phyloP scores from a whole-genome alignment of 1,140 invertebrate genomes.

The Solenopsis fugax region DNA sequence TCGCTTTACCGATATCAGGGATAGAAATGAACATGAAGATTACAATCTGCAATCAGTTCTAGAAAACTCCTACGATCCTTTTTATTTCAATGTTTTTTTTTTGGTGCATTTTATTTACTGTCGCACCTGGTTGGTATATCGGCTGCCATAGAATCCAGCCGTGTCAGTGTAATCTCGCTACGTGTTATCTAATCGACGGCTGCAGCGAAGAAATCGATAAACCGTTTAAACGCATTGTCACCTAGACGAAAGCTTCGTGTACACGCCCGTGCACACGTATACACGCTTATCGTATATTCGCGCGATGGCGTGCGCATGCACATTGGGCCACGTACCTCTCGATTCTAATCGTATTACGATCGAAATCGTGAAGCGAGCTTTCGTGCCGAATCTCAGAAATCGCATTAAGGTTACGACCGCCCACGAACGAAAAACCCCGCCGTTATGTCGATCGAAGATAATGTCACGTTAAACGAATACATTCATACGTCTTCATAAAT shows the following conservation, averaged over 20 bases:
- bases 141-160: slow-evolving; percentile 21
- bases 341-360: slow-evolving; percentile 78
- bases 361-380: slow-evolving; percentile 68
- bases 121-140: slow-evolving; percentile 34
- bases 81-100: slow-evolving; percentile 9
- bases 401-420: slow-evolving; percentile 43
- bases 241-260: slow-evolving; percentile 45
- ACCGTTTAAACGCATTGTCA: slow-evolving; percentile 56
- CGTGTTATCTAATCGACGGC: slow-evolving; percentile 66
- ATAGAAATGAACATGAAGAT: slow-evolving; percentile 10
- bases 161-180: slow-evolving; percentile 50
- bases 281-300: slow-evolving; percentile 16
- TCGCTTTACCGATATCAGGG: background rate
- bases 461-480: slow-evolving; percentile 63
- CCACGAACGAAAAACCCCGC: slow-evolving; percentile 41
- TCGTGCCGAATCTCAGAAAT: slow-evolving; percentile 62
- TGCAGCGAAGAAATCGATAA: slow-evolving; percentile 61
- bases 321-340: slow-evolving; percentile 46
- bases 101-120: slow-evolving; percentile 34
- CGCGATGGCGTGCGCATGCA: slow-evolving; percentile 51
- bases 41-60: background rate
- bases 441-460: slow-evolving; percentile 46
- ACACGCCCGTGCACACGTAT: background rate
- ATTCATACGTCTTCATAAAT: slow-evolving; percentile 60
- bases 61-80: slow-evolving; percentile 12